Base-by-base conservation (phyloP, 2,888 invertebrate genomes). In the Microctonus aethiopoides region DNA sequence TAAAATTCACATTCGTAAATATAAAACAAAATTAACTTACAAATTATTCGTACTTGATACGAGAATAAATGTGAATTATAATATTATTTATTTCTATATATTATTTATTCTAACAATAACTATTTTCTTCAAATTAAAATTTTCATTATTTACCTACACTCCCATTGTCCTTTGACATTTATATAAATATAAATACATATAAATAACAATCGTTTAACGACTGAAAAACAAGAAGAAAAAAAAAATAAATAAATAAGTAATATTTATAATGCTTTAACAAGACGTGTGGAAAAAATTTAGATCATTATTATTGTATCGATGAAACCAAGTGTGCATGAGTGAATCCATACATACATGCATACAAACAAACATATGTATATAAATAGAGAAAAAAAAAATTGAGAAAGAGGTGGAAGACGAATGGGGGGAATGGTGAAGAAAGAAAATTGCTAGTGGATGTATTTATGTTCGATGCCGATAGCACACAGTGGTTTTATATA, bases 381-480 rank as follows among this genome's bases (percentile, higher is more conserved):
- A 24, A n/a, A n/a, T 26, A 13, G 11, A 13, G 24, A 3, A 10
- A 24, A n/a, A 60, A 39, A 11, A 39, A 36, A 22, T 16, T 22
- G 39, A 9, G 26, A 22, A 39, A 24, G 24, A 24, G 4, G 26
- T 11, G n/a, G 26, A 24, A 60, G 60, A 39, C 24, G 36, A n/a
- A 39, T 22, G 7, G 24, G n/a, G 6, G 13, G 11, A 36, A 36
- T 29, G 60, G 39, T 7, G 7, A 7, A 24, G 39, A 60, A 39
- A 24, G 34, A 39, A 20, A 24, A 39, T 54, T 54, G 54, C 26
- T 13, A 3, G 7, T 29, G 4, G 32, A 63, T 51, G 32, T 63
- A 63, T 51, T 51, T 63, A 63, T 63, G 13, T 29, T 29, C 29
- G 11, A 39, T 61, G 29, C 34, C 22, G 54, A 64, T 52, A 64